Percentiles rank a stretch among this genome's conserved stretches.
Evolutionary conservation across 2,113 vertebrate species (phyloP).

Genomic region (Grallaria varia): DNA sequence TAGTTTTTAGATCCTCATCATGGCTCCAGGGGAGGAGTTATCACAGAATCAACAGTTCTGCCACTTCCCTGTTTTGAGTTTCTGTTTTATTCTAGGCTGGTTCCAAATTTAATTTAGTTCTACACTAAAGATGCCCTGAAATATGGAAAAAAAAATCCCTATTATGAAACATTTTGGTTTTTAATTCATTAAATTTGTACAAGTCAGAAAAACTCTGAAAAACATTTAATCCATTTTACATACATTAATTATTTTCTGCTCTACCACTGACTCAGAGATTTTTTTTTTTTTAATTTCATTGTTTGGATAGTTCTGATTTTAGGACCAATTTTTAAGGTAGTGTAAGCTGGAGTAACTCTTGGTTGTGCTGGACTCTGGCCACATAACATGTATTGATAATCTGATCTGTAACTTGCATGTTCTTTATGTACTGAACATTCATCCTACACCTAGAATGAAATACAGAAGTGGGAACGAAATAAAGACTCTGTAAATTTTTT

Average conservation of each 20-base stretch:
- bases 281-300: background rate
- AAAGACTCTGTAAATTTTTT: background rate
- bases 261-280: background rate
- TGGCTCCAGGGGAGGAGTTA: background rate
- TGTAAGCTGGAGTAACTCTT: background rate
- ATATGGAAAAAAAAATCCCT: background rate
- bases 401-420: background rate
- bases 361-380: background rate
- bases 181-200: background rate
- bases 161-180: background rate
- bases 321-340: background rate
- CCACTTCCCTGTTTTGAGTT: background rate
- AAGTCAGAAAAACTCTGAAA: background rate
- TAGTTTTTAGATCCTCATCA: background rate
- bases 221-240: background rate
- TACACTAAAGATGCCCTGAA: background rate
- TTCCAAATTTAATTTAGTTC: background rate
- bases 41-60: background rate
- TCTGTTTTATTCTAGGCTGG: background rate
- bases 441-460: background rate
- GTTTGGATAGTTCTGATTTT: background rate
- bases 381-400: background rate
- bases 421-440: background rate
- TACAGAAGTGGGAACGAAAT: background rate
- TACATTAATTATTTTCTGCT: background rate